Conservation (phyloP, 2,797 vertebrate genomes). For the Peromyscus nudipes region DNA sequence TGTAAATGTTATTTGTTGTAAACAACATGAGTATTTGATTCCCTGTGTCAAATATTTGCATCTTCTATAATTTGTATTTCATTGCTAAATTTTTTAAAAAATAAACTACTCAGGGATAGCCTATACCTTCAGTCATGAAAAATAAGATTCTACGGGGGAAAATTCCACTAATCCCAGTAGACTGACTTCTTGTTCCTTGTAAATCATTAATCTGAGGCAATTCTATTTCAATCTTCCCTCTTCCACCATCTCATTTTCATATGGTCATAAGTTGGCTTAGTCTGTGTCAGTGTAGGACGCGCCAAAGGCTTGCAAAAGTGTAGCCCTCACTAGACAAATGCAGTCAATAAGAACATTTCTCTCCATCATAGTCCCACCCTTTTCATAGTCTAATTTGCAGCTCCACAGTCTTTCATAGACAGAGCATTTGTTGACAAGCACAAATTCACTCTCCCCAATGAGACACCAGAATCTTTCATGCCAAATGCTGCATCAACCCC, state of each 20-base stretch:
- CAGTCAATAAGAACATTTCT: background rate
- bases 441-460: background rate
- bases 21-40: conserved; percentile 30
- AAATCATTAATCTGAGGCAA: background rate
- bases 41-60: background rate
- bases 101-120: background rate
- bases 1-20: conserved; percentile 20
- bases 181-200: background rate
- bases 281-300: background rate
- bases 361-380: background rate
- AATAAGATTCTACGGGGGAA: background rate
- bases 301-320: background rate
- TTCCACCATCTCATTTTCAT: background rate
- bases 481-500: background rate
- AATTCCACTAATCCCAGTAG: background rate
- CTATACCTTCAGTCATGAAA: conserved; percentile 23
- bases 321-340: background rate
- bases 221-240: background rate
- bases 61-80: background rate
- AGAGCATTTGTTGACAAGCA: background rate
- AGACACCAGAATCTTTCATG: background rate
- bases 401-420: background rate
- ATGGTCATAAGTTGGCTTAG: background rate
- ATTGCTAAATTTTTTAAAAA: background rate
- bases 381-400: conserved; percentile 10